These are phyloP conservation scores for Sebastes alutus DNA, from an alignment of 2,797 vertebrate genomes.

Conservation along the genomic window DNA sequence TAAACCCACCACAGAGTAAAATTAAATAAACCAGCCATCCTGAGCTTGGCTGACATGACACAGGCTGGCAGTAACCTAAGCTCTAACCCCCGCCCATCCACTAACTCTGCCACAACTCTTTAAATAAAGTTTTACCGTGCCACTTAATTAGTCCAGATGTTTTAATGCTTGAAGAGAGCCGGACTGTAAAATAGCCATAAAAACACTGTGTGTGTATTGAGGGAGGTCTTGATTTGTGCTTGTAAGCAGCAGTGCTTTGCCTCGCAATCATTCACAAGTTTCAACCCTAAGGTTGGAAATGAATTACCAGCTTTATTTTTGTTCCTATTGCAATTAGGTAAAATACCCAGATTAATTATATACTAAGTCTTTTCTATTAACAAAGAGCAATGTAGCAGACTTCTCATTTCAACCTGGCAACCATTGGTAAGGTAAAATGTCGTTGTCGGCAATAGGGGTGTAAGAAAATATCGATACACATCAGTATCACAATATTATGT, in stretches of 20 bases:
- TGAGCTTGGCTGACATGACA: constrained; percentile 60
- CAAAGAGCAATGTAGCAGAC: not conserved
- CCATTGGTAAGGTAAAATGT: not conserved
- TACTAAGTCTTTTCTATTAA: not conserved
- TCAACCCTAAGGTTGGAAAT: not conserved
- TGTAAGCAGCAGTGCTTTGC: constrained; percentile 47
- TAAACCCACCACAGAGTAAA: constrained; percentile 60
- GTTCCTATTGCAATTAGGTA: not conserved
- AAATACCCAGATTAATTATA: not conserved
- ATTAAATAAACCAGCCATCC: constrained; percentile 74
- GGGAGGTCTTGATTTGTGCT: constrained; percentile 41
- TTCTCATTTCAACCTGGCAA: not conserved
- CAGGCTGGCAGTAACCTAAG: constrained; percentile 58
- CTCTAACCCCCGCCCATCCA: constrained; percentile 12
- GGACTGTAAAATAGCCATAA: constrained; percentile 43
- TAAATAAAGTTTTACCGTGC: constrained; percentile 72
- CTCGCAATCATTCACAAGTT: constrained; percentile 41
- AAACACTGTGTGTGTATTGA: constrained; percentile 9
- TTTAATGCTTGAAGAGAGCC: constrained; percentile 64
- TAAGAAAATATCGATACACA: no score
- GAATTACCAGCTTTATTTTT: not conserved
- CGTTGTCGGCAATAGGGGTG: no score
- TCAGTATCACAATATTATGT: no score
- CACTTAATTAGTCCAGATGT: constrained; percentile 75
- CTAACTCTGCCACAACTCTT: constrained; percentile 53